Conservation (phyloP, 2,888 invertebrate species). For the Gibbula magus region DNA sequence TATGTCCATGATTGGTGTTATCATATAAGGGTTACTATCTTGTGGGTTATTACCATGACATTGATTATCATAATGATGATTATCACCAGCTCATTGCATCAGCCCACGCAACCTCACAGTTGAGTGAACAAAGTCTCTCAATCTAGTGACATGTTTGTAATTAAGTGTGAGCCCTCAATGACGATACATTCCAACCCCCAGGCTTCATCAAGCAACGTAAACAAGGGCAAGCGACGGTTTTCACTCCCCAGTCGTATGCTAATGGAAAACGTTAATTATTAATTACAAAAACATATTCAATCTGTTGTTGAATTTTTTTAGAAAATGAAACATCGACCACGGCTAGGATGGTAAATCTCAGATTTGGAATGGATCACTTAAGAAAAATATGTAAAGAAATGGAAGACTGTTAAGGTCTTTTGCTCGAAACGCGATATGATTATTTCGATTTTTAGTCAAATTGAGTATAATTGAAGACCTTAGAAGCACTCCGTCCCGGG, state of each 20-base stretch:
- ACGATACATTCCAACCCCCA: no score
- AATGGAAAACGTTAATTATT: constrained; percentile 3
- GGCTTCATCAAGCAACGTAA: no score
- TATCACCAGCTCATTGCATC: no score
- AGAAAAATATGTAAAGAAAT: neutral
- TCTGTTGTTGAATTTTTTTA: neutral
- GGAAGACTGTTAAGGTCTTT: neutral
- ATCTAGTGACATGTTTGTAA: no score
- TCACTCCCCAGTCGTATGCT: neutral
- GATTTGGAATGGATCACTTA: neutral
- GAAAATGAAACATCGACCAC: neutral
- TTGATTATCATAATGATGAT: no score
- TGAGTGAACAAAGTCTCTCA: no score
- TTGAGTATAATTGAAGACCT: neutral
- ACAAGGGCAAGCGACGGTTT: no score
- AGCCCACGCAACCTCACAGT: no score
- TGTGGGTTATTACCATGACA: no score
- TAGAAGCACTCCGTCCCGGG: neutral
- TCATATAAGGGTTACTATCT: no score
- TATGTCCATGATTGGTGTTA: no score
- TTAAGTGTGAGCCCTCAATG: no score
- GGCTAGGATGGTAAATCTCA: neutral
- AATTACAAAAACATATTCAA: neutral
- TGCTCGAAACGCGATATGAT: neutral
- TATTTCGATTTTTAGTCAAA: constrained; percentile 13